Evolutionary conservation across 2,888 invertebrate genomes (phyloP), one percentile per base, ranked within the genome.

Genomic region (Atrina japonica): DNA sequence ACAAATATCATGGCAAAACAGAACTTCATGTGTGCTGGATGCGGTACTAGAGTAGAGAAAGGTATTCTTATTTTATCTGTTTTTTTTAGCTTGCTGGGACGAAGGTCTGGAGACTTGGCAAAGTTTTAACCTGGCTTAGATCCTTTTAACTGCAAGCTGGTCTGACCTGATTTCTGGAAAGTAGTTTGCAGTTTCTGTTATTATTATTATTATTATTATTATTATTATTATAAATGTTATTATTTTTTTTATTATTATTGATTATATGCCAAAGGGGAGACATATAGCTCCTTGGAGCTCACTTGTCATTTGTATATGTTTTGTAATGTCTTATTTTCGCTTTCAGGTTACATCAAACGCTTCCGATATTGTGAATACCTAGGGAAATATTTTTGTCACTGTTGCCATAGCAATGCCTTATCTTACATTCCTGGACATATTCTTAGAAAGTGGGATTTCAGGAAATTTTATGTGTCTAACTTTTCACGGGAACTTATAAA

Each of bases 361-460:
- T 95, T 94, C 90, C 93, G 96, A 18, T 96, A 95, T 86, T 96
- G 96, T 88, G 94, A 95, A 83, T 96, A 96, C 91, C 91, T 95
- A 73, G 96, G 96, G 11, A 93, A 95, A 85, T 95, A 95, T 90
- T 95, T 96, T 91, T 96, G 96, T 86, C 95, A 95, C 14, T 95
- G 95, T 53, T 96, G 96, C 88, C 96, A 96, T 90, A 94, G 94
- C 27, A 95, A 95, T 90, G 94, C 95, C 87, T 92, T 94, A 68
- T 93, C 94, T 3, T 91, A 94, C 75, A 95, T 96, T 84, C 93
- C 93, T 16, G 91, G 91, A 2, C 85, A 90, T 27, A 90, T 92
- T 55, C 83, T 93, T 23, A 86, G 88, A 70, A 89, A 90, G 61
- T 92, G 92, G 92, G 91, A 91, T 80, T 92, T 90, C 88, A 92